Evolutionary conservation across 2,888 invertebrate species (phyloP).

Genomic region (Platycheirus rosarum): DNA sequence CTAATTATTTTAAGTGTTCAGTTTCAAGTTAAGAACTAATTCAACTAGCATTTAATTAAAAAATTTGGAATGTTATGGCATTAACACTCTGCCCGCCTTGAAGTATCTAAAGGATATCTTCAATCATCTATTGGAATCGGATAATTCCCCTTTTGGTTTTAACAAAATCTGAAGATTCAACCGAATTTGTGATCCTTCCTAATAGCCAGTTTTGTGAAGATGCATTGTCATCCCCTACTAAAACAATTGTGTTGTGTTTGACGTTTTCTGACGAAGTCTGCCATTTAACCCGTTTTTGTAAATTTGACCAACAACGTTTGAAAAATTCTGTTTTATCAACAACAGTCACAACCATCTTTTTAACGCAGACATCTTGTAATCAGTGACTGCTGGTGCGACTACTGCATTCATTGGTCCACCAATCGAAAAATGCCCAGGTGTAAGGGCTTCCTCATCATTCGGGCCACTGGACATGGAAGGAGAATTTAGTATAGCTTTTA

Average conservation of each 20-base stretch:
- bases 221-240: constrained; percentile 32
- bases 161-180: background rate
- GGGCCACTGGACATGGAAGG: constrained; percentile 18
- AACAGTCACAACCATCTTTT: background rate
- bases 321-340: constrained; percentile 31
- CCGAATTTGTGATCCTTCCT: constrained; percentile 6
- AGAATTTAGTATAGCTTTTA: constrained; percentile 70
- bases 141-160: background rate
- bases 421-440: constrained; percentile 54
- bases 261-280: background rate
- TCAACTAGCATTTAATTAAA: no score
- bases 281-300: constrained; percentile 49
- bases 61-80: no score
- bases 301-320: constrained; percentile 9
- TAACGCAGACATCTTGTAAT: background rate
- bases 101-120: constrained; percentile 12
- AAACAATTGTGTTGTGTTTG: background rate
- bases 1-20: no score
- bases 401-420: constrained; percentile 36
- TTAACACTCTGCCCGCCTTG: constrained; percentile 16
- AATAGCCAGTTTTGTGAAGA: constrained; percentile 35
- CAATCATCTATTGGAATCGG: background rate
- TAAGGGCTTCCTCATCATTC: constrained; percentile 31
- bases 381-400: constrained; percentile 23
- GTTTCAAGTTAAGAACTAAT: no score